Evolutionary conservation across 2,797 vertebrate genomes (phyloP).

Genomic region (Trematomus bernacchii): DNA sequence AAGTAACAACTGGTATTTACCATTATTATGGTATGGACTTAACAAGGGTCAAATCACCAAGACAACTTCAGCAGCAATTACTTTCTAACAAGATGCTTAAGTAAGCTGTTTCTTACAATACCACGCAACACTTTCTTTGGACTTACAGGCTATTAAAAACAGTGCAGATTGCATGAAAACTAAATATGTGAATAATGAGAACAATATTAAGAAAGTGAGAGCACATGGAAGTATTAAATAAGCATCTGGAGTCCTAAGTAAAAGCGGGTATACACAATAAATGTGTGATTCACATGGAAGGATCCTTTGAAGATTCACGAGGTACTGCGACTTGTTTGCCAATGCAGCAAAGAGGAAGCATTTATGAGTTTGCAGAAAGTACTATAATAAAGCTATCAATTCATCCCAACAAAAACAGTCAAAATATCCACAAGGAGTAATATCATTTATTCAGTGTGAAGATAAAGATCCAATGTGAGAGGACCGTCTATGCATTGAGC

Average conservation of each 20-base stretch:
- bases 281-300: conserved; percentile 20
- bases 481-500: conserved; percentile 22
- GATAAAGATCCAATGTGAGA: conserved; percentile 5
- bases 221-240: conserved; percentile 28
- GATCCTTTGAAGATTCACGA: conserved; percentile 12
- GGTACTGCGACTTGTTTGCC: neutral
- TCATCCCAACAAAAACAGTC: neutral
- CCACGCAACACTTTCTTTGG: conserved; percentile 49
- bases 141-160: conserved; percentile 14
- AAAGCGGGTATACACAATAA: conserved; percentile 12
- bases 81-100: conserved; percentile 56
- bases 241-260: conserved; percentile 36
- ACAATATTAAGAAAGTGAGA: conserved; percentile 30
- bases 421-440: neutral
- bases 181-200: conserved; percentile 39
- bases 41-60: conserved; percentile 36
- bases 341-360: neutral
- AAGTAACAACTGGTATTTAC: conserved; percentile 49
- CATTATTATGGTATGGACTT: conserved; percentile 47
- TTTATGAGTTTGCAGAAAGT: conserved; percentile 9
- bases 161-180: conserved; percentile 41
- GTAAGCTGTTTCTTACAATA: conserved; percentile 51
- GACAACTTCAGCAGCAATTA: conserved; percentile 43
- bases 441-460: neutral
- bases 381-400: neutral